Base-by-base conservation (phyloP, 2,113 vertebrate species). In the Limnothrissa miodon region DNA sequence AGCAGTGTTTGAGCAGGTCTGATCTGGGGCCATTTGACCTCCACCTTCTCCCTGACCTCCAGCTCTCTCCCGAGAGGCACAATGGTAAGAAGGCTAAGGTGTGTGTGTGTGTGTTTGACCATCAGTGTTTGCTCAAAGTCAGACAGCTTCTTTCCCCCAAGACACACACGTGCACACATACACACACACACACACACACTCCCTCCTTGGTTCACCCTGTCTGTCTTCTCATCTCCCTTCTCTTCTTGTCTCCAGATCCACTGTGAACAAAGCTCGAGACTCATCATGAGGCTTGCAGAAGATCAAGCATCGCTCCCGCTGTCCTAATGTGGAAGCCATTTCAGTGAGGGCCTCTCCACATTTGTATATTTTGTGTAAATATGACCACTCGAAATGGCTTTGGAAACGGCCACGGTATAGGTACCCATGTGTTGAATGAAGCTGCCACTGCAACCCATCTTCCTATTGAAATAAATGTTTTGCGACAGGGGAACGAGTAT, bases 1-100 rank as follows among this genome's bases (percentile, higher is more conserved):
- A 94, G 90, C 86, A 83, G 87, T 88, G 87, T 90, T 89, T 91
- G 88, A 89, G 84, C 78, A 87, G 85, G 86, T 90, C 90, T 84
- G 90, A 93, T 92, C 89, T 89, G 85, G 87, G 88, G 89, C 92
- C 90, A 93, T 93, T 93, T 95, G 93, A 94, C 94, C 94, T 94
- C 95, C 92, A 94, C 94, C 94, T 95, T 94, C 93, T 93, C 93
- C 90, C 92, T 95, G 94, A 95, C 95, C 95, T 95, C 94, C 23
- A 93, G 81, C 86, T 83, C 84, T 87, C 62, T 93, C 94, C 88
- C 90, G 25, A 10, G 91, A 90, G 92, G 90, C 85, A 84, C 83
- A 86, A 74, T 74, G 66, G 25, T 36, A 74, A 74, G 66, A 85
- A 90, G 86, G 89, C 78, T 82, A 90, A 90, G 87, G 84, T 89